Evolutionary conservation across 2,888 invertebrate genomes (phyloP).

Genomic region (Dasypogon diadema): DNA sequence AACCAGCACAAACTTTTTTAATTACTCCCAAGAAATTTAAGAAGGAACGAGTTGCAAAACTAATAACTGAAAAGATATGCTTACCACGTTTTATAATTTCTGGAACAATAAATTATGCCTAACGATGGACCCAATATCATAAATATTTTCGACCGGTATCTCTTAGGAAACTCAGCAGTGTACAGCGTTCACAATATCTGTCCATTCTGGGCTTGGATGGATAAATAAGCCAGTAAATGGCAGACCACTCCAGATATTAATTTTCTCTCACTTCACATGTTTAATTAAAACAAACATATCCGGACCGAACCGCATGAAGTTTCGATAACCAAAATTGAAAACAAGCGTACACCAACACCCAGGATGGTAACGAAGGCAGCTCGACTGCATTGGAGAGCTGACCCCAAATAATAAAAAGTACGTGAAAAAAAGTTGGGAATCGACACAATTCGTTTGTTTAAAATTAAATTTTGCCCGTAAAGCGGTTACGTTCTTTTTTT

Average conservation of each 20-base stretch:
- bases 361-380: background rate
- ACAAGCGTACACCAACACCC: background rate
- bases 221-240: constrained; percentile 19
- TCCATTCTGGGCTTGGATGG: background rate
- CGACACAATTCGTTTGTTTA: constrained; percentile 14
- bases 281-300: constrained; percentile 51
- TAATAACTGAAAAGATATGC: too few species aligned
- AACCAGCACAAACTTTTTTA: too few species aligned
- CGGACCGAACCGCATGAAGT: constrained; percentile 39
- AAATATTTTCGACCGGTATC: too few species aligned
- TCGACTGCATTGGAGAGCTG: background rate
- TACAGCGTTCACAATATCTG: too few species aligned
- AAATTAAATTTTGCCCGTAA: constrained; percentile 23
- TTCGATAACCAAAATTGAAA: constrained; percentile 47
- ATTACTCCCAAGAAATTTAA: too few species aligned
- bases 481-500: background rate
- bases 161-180: too few species aligned
- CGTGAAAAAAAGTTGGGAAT: background rate
- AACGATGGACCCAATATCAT: too few species aligned
- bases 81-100: too few species aligned
- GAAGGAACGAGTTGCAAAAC: too few species aligned
- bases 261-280: constrained; percentile 36
- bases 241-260: constrained; percentile 45
- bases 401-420: constrained; percentile 3
- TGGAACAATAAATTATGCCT: too few species aligned